A percentile compares a stretch with the other conserved stretches of the same genome.
phyloP scores from a whole-genome alignment of 2,888 invertebrate species.

The Latheticus oryzae region DNA sequence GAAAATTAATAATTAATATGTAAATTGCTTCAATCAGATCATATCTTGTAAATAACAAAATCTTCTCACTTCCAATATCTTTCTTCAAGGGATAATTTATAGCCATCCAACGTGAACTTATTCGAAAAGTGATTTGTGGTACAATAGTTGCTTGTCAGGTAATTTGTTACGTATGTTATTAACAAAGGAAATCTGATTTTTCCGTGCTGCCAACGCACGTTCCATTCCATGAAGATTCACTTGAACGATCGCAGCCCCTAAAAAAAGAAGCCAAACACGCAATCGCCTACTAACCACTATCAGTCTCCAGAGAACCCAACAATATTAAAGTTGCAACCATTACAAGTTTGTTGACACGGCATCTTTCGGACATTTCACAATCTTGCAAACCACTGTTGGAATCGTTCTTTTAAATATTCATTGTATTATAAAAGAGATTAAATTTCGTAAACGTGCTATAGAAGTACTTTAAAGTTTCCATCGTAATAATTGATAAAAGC shows the following conservation, averaged over 20 bases:
- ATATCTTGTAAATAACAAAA: no score
- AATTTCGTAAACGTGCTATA: conserved; percentile 21
- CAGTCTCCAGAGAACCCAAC: conserved; percentile 9
- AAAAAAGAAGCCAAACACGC: conserved; percentile 8
- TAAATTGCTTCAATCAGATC: no score
- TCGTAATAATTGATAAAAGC: conserved; percentile 35
- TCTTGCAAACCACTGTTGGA: no score
- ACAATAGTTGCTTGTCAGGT: no score
- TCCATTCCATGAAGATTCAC: conserved; percentile 8
- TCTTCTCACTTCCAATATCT: no score
- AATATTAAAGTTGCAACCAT: conserved; percentile 9
- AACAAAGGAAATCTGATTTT: conserved; percentile 18
- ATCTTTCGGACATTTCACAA: conserved; percentile 3
- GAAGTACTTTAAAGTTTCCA: conserved; percentile 11
- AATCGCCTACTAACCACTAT: conserved; percentile 7
- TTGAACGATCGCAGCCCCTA: no score
- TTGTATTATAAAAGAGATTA: conserved; percentile 29
- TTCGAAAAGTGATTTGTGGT: no score
- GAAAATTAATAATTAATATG: no score
- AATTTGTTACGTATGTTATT: conserved; percentile 13
- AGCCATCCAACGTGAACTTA: no score
- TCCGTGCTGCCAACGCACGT: conserved; percentile 9
- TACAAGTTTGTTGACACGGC: conserved; percentile 17
- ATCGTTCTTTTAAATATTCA: conserved; percentile 37
- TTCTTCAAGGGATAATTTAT: no score